Conservation (phyloP, 2,797 vertebrate genomes). For the Takifugu rubripes region DNA sequence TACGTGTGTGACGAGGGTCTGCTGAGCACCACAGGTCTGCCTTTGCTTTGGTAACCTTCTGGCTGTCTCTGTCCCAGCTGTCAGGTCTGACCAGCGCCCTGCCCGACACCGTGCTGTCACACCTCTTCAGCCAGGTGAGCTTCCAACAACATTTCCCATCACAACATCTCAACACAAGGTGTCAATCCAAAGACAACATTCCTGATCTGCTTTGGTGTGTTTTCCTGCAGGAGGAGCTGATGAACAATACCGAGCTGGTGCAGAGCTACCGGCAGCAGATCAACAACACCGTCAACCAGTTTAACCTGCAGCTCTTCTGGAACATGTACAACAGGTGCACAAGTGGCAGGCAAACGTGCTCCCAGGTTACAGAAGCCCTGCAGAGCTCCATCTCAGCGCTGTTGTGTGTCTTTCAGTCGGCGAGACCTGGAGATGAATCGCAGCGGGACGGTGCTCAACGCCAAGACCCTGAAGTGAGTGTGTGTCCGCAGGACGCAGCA, state of each 20-base stretch:
- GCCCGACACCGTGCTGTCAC: conserved; percentile 87
- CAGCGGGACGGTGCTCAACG: conserved; percentile 85
- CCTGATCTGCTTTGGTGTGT: not conserved
- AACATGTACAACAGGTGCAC: conserved; percentile 96
- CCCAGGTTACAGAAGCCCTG: not conserved
- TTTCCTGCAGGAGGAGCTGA: conserved; percentile 86
- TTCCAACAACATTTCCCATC: not conserved
- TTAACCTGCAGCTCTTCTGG: conserved; percentile 98
- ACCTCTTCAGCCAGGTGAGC: conserved; percentile 95
- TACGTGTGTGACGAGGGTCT: conserved; percentile 24
- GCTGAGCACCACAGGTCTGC: not conserved
- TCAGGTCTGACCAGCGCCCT: conserved; percentile 89
- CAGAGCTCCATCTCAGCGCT: not conserved
- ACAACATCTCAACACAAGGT: not conserved
- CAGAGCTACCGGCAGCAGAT: conserved; percentile 97
- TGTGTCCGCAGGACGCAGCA: not conserved
- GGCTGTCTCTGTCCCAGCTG: conserved; percentile 68
- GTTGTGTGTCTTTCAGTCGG: conserved; percentile 74
- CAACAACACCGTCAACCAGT: conserved; percentile 88
- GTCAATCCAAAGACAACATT: too few species aligned
- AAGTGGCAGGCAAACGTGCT: not conserved
- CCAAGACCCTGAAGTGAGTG: conserved; percentile 90
- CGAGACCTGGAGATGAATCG: conserved; percentile 96
- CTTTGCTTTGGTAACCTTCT: not conserved
- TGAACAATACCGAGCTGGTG: conserved; percentile 92